Conservation (phyloP, 2,888 invertebrate genomes). For the Acronicta psi region DNA sequence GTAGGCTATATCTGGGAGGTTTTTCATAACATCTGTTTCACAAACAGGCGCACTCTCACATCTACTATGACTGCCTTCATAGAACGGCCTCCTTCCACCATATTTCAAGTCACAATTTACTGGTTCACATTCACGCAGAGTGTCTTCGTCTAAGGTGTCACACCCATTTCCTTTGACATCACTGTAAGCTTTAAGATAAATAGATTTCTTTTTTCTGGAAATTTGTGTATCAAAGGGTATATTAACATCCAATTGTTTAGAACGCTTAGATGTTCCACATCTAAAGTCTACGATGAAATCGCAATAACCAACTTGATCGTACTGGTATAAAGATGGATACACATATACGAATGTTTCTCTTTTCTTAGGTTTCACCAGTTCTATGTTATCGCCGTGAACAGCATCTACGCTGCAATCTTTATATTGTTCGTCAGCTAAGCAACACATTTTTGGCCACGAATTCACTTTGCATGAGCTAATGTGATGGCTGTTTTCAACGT, state of each 20-base stretch:
- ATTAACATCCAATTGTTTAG: constrained; percentile 53
- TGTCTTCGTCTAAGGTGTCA: constrained; percentile 69
- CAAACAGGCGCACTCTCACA: constrained; percentile 70
- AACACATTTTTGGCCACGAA: constrained; percentile 68
- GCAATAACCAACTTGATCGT: constrained; percentile 75
- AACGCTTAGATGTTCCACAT: constrained; percentile 54
- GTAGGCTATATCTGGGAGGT: constrained; percentile 72
- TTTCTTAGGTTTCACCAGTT: constrained; percentile 63
- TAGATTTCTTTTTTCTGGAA: constrained; percentile 36
- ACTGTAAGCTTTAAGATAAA: constrained; percentile 57
- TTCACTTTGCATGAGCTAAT: constrained; percentile 60
- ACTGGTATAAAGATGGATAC: constrained; percentile 69
- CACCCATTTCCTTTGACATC: constrained; percentile 59
- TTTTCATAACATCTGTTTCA: constrained; percentile 56
- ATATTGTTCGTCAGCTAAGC: constrained; percentile 61
- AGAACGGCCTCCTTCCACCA: constrained; percentile 68
- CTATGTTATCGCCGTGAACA: constrained; percentile 57
- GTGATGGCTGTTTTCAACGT: constrained; percentile 70
- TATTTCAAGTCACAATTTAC: constrained; percentile 78
- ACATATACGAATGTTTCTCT: constrained; percentile 67
- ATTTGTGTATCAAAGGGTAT: constrained; percentile 73
- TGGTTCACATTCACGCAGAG: constrained; percentile 69
- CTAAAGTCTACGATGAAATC: constrained; percentile 63
- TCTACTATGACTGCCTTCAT: constrained; percentile 55
- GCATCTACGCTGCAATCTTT: constrained; percentile 65